A percentile compares a stretch with the other conserved stretches of the same genome.
Evolutionary conservation across 2,113 vertebrate genomes (phyloP).

Genomic region (Opisthocomus hoazin): DNA sequence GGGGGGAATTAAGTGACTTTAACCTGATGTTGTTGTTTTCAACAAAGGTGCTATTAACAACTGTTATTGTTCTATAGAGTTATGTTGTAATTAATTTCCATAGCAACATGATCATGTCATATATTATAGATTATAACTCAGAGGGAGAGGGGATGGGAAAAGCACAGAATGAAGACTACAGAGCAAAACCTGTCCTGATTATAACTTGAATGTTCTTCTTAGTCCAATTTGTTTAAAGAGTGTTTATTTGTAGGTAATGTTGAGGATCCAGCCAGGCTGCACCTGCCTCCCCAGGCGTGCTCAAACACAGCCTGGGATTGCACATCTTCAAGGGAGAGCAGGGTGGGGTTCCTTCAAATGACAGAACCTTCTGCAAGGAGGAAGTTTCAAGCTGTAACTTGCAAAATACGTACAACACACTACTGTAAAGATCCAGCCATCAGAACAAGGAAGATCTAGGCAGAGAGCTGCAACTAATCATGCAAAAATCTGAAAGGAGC

Average conservation of each 20-base stretch:
- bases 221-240: conserved; percentile 37
- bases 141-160: neutral
- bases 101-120: neutral
- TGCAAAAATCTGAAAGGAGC: neutral
- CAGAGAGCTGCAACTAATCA: conserved; percentile 13
- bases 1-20: neutral
- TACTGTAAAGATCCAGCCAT: conserved; percentile 16
- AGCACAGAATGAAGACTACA: neutral
- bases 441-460: neutral
- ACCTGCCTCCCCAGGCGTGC: conserved; percentile 54
- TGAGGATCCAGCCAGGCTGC: conserved; percentile 42
- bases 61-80: neutral
- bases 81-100: neutral
- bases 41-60: neutral
- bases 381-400: conserved; percentile 59
- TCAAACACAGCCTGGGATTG: conserved; percentile 43
- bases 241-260: conserved; percentile 29
- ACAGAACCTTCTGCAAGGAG: conserved; percentile 22
- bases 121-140: neutral
- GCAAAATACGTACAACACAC: conserved; percentile 25
- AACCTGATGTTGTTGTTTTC: neutral
- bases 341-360: conserved; percentile 47
- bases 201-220: conserved; percentile 16
- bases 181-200: conserved; percentile 3
- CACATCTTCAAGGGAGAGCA: conserved; percentile 39